Conservation (phyloP, 2,888 invertebrate species). For the Hydrotaea cyrtoneurina region DNA sequence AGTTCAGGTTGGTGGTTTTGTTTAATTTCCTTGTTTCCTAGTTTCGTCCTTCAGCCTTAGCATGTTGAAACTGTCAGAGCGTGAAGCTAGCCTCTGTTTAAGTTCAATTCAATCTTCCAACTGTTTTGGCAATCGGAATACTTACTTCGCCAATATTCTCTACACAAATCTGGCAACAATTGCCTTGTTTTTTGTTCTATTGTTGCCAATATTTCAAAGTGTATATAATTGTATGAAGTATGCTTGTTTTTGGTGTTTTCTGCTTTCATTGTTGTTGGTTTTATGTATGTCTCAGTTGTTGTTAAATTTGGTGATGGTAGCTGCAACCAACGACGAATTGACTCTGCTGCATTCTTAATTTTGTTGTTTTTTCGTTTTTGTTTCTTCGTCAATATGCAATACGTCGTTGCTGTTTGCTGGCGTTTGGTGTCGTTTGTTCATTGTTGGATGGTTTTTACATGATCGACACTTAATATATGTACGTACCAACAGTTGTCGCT, state of each 20-base stretch:
- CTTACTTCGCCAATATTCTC: neutral
- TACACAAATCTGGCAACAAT: slow-evolving; percentile 33
- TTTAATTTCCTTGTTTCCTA: too few species aligned
- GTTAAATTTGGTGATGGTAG: slow-evolving; percentile 32
- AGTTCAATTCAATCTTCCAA: too few species aligned
- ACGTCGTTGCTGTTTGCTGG: slow-evolving; percentile 5
- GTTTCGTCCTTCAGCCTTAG: too few species aligned
- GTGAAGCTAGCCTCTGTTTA: too few species aligned
- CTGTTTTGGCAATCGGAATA: too few species aligned
- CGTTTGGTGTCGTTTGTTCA: neutral
- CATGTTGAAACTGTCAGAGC: too few species aligned
- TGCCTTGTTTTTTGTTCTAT: too few species aligned
- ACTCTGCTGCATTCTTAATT: slow-evolving; percentile 52
- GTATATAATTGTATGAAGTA: slow-evolving; percentile 59
- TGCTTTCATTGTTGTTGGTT: slow-evolving; percentile 1
- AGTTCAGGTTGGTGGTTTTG: too few species aligned
- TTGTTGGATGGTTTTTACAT: slow-evolving; percentile 17
- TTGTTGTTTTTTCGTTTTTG: neutral
- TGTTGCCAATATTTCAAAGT: slow-evolving; percentile 53
- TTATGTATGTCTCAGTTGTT: slow-evolving; percentile 41
- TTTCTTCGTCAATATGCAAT: slow-evolving; percentile 10
- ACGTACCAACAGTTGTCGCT: neutral
- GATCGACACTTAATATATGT: slow-evolving; percentile 45
- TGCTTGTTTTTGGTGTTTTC: slow-evolving; percentile 35
- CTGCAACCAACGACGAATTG: slow-evolving; percentile 1